Base-by-base conservation (phyloP, 2,113 vertebrate species). In the Pycnonotus jocosus region DNA sequence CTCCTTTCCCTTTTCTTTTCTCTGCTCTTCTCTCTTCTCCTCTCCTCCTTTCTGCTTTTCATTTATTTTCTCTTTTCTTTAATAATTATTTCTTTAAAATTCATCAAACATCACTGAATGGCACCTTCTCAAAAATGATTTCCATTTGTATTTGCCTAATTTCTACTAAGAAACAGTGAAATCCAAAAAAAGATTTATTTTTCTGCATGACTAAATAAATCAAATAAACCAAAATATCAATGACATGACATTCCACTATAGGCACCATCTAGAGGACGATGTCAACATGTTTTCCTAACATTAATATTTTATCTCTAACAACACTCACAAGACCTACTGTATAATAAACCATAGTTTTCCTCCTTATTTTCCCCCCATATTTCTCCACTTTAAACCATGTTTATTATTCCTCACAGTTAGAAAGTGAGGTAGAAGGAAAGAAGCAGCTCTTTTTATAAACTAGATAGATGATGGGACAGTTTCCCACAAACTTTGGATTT, bases 251-350 rank as follows among this genome's bases (percentile, higher is more conserved):
- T 88, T 93, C 81, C 47, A 87, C 42, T 95, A 53, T 4, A 92
- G 91, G 60, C 50, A 90, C 14, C 70, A 66, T 90, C 78, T 89
- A 92, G 89, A 93, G 45, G 60, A 89, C 3, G 2, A 90, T 85
- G 89, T 86, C 74, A 88, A 91, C 66, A 91, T 92, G 58, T 95
- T 96, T 95, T 95, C 40, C 58, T 93, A 94, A 82, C 85, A 90
- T 95, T 76, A 95, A 94, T 94, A 94, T 95, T 96, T 97, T 93
- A 94, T 94, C 42, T 61, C 81, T 90, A 65, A 69, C 84, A 95
- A 82, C 17, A 79, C 33, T 90, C 74, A 58, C 58, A 94, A 90
- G 93, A 91, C 38, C 24, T 79, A 70, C 38, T 88, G 89, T 85
- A 95, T 79, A 91, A 92, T 82, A 95, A 89, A 84, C 22, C 25